phyloP scores from a whole-genome alignment of 2,797 vertebrate species.

The Rhabdophis nuchalis region DNA sequence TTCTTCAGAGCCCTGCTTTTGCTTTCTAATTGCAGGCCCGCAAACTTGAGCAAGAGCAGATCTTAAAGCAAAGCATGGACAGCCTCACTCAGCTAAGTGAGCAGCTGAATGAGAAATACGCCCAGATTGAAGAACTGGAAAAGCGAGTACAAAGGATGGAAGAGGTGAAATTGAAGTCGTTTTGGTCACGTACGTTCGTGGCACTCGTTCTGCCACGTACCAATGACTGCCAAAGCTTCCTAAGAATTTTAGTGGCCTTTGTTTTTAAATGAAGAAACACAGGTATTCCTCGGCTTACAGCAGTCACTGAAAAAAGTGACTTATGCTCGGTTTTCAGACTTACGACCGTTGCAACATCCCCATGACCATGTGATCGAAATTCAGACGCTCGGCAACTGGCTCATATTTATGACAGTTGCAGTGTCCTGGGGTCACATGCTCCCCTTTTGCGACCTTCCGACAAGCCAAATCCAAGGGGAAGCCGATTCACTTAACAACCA shows the following conservation, averaged over 20 bases:
- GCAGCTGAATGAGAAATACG: constrained; percentile 57
- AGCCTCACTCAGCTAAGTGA: constrained; percentile 40
- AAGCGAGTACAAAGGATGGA: constrained; percentile 69
- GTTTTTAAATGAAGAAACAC: neutral
- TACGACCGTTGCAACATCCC: neutral
- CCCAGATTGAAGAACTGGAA: constrained; percentile 58
- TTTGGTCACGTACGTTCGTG: too few relatives aligned
- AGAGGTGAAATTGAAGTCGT: constrained; percentile 48
- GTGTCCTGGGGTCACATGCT: neutral
- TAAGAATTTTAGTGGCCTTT: neutral
- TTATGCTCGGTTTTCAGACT: neutral
- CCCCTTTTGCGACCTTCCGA: neutral
- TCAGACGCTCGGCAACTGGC: neutral
- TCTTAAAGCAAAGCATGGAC: constrained; percentile 48
- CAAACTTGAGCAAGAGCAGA: constrained; percentile 59
- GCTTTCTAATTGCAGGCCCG: constrained; percentile 44
- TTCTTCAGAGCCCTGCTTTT: neutral
- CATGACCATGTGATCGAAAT: neutral
- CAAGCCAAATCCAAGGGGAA: neutral
- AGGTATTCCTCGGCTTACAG: neutral
- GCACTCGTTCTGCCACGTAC: neutral
- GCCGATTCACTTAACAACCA: neutral
- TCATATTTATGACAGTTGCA: neutral
- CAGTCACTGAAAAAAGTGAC: neutral
- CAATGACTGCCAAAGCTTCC: neutral